Base-by-base conservation (phyloP, 1,140 invertebrate species). In the Drosophila littoralis region DNA sequence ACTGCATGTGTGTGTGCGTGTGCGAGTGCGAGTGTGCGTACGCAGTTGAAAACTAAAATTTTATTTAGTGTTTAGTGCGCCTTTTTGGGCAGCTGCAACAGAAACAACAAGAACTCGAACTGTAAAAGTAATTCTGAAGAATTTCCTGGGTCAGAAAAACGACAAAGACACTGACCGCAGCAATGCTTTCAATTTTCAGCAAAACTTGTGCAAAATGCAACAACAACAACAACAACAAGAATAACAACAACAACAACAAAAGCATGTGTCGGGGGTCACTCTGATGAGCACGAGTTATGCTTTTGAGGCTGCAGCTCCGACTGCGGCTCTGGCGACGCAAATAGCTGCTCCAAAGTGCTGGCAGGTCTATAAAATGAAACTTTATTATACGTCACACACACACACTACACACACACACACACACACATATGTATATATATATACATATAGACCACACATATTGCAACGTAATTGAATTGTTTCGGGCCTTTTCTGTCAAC, bases 21-120 rank as follows among this genome's bases (percentile, higher is more conserved):
- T 43, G 59, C 15, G 57, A 9, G 22, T 15, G 42, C 40, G 48
- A 36, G 38, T 54, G 61, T 70, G 77, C 69, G 66, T 77, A 75
- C 77, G 80, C 80, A 89, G 84, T 84, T 84, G 84, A 89, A 73
- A 84, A 89, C 85, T 73, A 71, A 88, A 89, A 89, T 89, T 89
- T 89, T 89, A 89, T 89, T 89, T 89, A 89, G 84, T 89, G 84
- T 89, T 89, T 89, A 89, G 84, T 89, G 77, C 80, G 77, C 80
- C 84, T 81, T 79, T 82, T 84, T 72, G 88, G 83, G 89, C 83
- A 88, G 83, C 64, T 80, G 76, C 77, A 73, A 73, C 60, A 69
- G 48, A 75, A 57, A 63, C 38, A 64, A 70, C 28, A 51, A 33
- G 35, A 35, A 42, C 10, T 54, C 43, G 7, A 52, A 83, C 66